phyloP scores from a whole-genome alignment of 1,140 invertebrate species.

The Capitella teleta region DNA sequence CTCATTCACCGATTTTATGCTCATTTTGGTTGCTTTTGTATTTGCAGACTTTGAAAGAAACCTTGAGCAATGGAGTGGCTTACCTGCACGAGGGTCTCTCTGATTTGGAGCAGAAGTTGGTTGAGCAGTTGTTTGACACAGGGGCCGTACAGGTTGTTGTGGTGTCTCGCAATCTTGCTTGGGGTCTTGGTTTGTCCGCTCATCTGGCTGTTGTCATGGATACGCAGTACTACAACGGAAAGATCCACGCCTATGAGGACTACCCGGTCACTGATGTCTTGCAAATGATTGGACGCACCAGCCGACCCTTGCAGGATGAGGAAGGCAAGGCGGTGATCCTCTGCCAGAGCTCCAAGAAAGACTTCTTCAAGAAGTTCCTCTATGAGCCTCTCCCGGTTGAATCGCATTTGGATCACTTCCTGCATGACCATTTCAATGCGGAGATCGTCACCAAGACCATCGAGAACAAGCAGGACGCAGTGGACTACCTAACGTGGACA shows the following conservation, averaged over 20 bases:
- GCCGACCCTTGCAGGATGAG: conserved; percentile 74
- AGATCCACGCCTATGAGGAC: conserved; percentile 71
- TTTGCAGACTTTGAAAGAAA: conserved; percentile 40
- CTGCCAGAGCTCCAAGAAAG: conserved; percentile 95
- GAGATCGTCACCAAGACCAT: conserved; percentile 99
- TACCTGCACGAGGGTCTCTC: conserved; percentile 92
- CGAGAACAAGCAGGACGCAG: conserved; percentile 99
- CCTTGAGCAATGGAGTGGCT: conserved; percentile 75
- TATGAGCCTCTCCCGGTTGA: conserved; percentile 97
- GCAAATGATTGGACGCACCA: conserved; percentile 81
- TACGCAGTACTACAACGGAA: conserved; percentile 94
- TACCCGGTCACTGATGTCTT: conserved; percentile 94
- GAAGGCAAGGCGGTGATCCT: conserved; percentile 88
- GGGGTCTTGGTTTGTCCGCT: conserved; percentile 74
- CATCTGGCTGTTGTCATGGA: conserved; percentile 96
- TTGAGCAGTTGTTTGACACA: conserved; percentile 83
- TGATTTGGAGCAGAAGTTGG: conserved; percentile 67
- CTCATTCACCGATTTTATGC: too few relatives aligned
- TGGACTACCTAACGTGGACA: conserved; percentile 99
- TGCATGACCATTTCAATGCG: conserved; percentile 99
- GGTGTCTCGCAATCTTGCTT: conserved; percentile 77
- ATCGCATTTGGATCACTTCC: conserved; percentile 87
- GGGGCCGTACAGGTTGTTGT: conserved; percentile 91
- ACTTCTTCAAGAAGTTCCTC: conserved; percentile 97
- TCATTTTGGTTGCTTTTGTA: too few relatives aligned